Evolutionary conservation across 2,113 vertebrate species (phyloP).

Genomic region (Laterallus jamaicensis): DNA sequence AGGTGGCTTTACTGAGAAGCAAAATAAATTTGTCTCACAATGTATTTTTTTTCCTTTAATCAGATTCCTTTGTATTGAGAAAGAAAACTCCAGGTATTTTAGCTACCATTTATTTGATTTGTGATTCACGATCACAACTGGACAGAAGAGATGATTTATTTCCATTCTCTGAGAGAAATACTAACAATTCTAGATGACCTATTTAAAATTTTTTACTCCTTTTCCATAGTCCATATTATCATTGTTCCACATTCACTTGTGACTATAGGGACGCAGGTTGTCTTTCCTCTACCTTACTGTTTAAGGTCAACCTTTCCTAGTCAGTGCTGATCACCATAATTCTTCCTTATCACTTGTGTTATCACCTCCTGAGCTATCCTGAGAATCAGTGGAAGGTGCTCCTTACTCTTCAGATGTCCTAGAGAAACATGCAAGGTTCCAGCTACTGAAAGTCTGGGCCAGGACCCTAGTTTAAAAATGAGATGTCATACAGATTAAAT

Average conservation of each 20-base stretch:
- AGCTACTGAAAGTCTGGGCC: background rate
- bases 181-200: background rate
- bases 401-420: background rate
- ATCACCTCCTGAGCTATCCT: background rate
- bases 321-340: background rate
- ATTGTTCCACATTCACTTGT: background rate
- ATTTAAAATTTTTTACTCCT: background rate
- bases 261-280: background rate
- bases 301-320: background rate
- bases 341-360: background rate
- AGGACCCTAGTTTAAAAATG: background rate
- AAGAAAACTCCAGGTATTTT: background rate
- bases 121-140: background rate
- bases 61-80: background rate
- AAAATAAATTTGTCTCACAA: background rate
- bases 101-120: background rate
- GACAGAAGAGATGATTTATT: background rate
- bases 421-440: background rate
- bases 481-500: background rate
- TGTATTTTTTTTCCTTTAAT: background rate
- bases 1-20: background rate
- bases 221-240: background rate
- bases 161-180: background rate
- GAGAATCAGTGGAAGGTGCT: background rate
- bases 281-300: background rate